These are phyloP conservation scores for Ernsta delagoae DNA, from an alignment of 2,888 invertebrate genomes.

Conservation along the genomic window DNA sequence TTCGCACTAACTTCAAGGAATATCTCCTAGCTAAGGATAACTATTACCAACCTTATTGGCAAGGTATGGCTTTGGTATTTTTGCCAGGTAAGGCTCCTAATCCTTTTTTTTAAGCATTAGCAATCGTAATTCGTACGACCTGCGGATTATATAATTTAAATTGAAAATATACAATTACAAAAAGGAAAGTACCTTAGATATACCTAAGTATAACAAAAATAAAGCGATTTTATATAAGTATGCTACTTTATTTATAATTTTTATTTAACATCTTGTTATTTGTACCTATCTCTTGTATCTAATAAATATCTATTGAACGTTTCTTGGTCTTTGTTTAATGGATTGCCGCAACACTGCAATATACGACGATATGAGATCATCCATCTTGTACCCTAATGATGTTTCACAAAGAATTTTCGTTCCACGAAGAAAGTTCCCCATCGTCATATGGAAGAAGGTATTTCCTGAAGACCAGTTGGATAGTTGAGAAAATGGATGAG, in stretches of 20 bases:
- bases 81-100: too few relatives aligned
- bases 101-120: too few relatives aligned
- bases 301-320: conserved; percentile 12
- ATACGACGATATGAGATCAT: conserved; percentile 97
- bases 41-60: too few relatives aligned
- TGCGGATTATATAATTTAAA: too few relatives aligned
- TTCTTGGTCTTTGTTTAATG: conserved; percentile 56
- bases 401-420: conserved; percentile 96
- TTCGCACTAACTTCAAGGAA: too few relatives aligned
- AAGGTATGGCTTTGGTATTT: too few relatives aligned
- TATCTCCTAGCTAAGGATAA: too few relatives aligned
- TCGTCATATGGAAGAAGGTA: conserved; percentile 97
- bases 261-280: not conserved
- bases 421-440: conserved; percentile 96
- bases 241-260: not conserved
- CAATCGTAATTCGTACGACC: too few relatives aligned
- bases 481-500: conserved; percentile 94
- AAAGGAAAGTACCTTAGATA: not conserved
- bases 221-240: not conserved
- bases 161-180: too few relatives aligned
- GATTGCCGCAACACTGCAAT: conserved; percentile 84
- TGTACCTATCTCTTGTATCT: not conserved
- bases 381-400: conserved; percentile 97
- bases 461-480: conserved; percentile 98
- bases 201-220: too few relatives aligned